These are phyloP conservation scores for Alloscopus bannaensis DNA, from an alignment of 2,888 invertebrate species.

Conservation along the genomic window DNA sequence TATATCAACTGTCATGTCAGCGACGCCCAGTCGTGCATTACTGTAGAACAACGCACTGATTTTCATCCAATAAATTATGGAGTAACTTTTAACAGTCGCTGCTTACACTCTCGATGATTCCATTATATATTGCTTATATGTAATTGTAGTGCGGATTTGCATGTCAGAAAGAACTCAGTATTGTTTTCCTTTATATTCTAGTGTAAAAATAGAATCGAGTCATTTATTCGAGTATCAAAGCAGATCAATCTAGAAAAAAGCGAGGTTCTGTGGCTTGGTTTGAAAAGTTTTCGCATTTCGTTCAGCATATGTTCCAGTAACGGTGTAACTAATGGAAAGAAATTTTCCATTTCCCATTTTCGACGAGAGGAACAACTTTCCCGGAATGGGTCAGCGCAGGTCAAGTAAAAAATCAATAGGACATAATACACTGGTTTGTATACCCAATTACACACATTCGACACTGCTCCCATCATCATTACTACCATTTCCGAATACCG, in stretches of 20 bases:
- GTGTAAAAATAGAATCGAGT: too few relatives aligned
- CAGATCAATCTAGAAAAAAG: too few relatives aligned
- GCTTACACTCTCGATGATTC: too few relatives aligned
- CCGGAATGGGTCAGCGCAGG: slow-evolving; percentile 10
- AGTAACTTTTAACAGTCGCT: background rate
- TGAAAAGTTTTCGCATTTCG: background rate
- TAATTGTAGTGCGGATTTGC: too few relatives aligned
- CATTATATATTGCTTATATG: too few relatives aligned
- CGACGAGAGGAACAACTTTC: background rate
- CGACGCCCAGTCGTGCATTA: slow-evolving; percentile 24
- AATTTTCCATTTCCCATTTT: background rate
- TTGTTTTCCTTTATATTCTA: too few relatives aligned
- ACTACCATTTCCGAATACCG: background rate
- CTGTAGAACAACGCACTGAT: background rate
- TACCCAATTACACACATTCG: slow-evolving; percentile 12
- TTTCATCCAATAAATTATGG: background rate
- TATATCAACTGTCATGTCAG: background rate
- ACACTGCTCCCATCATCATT: background rate
- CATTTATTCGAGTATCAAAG: too few relatives aligned
- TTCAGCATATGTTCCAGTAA: background rate
- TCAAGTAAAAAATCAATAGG: slow-evolving; percentile 16
- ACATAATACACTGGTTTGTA: too few relatives aligned
- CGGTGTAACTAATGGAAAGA: background rate
- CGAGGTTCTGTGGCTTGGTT: too few relatives aligned
- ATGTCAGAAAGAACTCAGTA: too few relatives aligned